Evolutionary conservation across 2,888 invertebrate genomes (phyloP), one percentile per base, ranked within the genome.

Genomic region (Habroteleia sp.): DNA sequence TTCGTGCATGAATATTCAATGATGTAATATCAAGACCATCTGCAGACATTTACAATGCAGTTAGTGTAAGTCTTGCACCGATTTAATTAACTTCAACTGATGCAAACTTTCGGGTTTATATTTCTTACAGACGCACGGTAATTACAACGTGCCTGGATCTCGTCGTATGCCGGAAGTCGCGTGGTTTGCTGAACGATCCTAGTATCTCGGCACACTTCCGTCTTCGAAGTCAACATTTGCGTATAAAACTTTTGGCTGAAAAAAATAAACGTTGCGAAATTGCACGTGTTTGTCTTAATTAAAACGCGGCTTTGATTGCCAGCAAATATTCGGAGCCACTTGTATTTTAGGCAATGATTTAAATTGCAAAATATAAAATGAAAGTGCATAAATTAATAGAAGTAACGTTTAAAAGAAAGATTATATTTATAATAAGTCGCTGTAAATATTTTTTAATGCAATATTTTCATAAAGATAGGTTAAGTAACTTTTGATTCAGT

Each of bases 91-190:
- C 75, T 71, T 48, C 44, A 37, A 41, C 62, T 46, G 66, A 62
- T 48, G 54, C 65, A 54, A 71, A 75, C 69, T 74, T 71, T 58
- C 10, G 50, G 13, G 66, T 63, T 66, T 73, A 73, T 60, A 73
- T 54, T 73, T 73, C 65, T 73, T 78, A 81, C 78, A 76, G 79
- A 80, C 78, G 79, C 65, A 75, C 73, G 62, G 79, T 80, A 82
- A 81, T 82, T 80, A 81, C 79, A 77, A 74, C 76, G 58, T 77
- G 77, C 69, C 79, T 66, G 78, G 74, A 81, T 79, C 78, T 79
- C 78, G 68, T 76, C 68, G 76, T 79, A 69, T 66, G 75, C 68
- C 80, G 79, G 81, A 80, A 80, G 78, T 77, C 78, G 78, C 73
- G 75, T 69, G 79, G 74, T 77, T 81, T 81, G 80, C 81, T 77